Evolutionary conservation across 53 echinoderm and acorn worm genomes (phyloP), one percentile per base, ranked within the genome.

Genomic region (Crossaster papposus): DNA sequence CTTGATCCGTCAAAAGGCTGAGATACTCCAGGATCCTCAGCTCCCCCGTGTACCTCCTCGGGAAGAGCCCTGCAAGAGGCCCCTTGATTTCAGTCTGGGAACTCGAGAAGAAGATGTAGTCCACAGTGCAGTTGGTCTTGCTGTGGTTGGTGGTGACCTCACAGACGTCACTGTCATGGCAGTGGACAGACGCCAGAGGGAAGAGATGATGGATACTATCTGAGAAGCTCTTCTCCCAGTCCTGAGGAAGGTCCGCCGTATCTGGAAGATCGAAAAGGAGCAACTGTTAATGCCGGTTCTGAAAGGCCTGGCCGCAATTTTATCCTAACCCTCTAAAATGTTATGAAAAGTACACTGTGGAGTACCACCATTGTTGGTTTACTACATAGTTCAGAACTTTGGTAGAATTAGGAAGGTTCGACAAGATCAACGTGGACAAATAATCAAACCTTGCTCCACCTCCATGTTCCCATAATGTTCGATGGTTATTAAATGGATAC

Each of bases 101-200:
- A 10, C 18, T 72, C 26, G 95, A 90, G 63, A 77, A 94, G 92
- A 95, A 97, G 83, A 97, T 97, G 83, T 95, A 97, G 82, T 97
- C 97, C 75, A 97, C 95, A 20, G 92, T 93, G 64, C 97, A 95
- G 93, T 97, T 97, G 70, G 97, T 95, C 37, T 72, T 78, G 20
- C 89, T 58, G 54, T 97, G 95, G 82, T 95, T 94, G 55, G 95
- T 96, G 70, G 97, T 97, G 36, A 96, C 89, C 71, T 93, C 95
- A 18, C 33, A 22, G 68, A 79, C 85, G 28, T 89, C 78, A 29
- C 44, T 54, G 36, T 87, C 65, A 73, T 94, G 94, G n/a, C 72
- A 63, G 72, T 97, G 94, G 14, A 90, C 91, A 0, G 97, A 97
- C 0, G 74, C 82, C 31, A 97, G 85, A 30, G 77, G 30, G 54